These are phyloP conservation scores for Brachionus rubens DNA, from an alignment of 1,140 invertebrate genomes.

Conservation along the genomic window DNA sequence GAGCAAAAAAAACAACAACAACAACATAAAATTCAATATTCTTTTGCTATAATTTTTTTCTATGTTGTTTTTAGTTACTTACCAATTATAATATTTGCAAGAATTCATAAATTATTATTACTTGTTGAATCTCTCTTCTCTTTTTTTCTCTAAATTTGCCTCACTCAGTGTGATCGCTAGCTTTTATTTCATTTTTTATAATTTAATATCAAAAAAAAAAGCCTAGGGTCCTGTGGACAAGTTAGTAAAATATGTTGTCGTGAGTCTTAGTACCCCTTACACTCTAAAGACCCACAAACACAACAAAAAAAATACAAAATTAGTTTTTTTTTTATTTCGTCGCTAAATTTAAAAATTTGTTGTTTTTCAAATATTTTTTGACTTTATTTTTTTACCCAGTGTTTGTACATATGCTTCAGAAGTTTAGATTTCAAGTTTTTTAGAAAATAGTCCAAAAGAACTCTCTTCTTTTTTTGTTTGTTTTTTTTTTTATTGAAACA, in stretches of 20 bases:
- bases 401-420: neutral
- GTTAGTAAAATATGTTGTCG: neutral
- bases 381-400: neutral
- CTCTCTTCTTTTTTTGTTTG: no score
- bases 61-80: neutral
- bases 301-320: no score
- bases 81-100: constrained; percentile 27
- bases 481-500: neutral
- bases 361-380: neutral
- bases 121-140: no score
- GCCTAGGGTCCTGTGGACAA: neutral
- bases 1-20: neutral
- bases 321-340: constrained; percentile 14
- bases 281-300: neutral
- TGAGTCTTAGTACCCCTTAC: neutral
- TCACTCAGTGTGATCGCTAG: neutral
- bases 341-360: constrained; percentile 1
- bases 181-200: neutral
- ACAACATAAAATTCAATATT: neutral
- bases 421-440: neutral
- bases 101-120: constrained; percentile 40
- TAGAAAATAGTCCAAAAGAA: neutral
- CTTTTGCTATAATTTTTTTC: neutral
- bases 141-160: neutral
- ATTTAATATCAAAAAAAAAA: neutral